phyloP scores from a whole-genome alignment of 2,113 vertebrate species.

The Sylvilagus bachmani region DNA sequence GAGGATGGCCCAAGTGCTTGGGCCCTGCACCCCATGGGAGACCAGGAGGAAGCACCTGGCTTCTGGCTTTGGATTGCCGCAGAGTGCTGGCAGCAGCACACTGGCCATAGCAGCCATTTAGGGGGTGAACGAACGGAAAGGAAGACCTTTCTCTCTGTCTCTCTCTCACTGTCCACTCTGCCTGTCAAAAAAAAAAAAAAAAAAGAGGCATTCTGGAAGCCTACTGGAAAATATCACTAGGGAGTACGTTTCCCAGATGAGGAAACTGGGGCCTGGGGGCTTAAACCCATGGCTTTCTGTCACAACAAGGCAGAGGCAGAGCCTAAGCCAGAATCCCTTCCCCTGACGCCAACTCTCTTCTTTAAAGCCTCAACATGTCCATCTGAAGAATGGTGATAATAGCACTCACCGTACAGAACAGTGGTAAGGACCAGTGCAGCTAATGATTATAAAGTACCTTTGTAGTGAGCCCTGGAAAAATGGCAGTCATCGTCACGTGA shows the following conservation, averaged over 20 bases:
- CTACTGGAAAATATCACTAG: neutral
- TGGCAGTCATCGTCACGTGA: neutral
- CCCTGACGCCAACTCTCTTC: neutral
- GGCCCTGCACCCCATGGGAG: too few relatives aligned
- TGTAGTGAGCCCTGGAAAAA: neutral
- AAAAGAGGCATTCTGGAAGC: neutral
- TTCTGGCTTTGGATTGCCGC: too few relatives aligned
- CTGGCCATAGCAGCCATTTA: too few relatives aligned
- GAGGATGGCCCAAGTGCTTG: too few relatives aligned
- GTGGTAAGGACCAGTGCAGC: neutral
- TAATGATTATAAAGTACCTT: fast-evolving
- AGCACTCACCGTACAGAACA: neutral
- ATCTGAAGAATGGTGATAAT: neutral
- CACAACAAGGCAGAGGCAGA: neutral
- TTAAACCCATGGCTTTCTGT: neutral
- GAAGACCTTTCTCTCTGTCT: too few relatives aligned
- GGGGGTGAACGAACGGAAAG: too few relatives aligned
- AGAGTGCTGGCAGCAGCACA: too few relatives aligned
- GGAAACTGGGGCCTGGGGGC: neutral
- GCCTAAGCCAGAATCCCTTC: neutral
- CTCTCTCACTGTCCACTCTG: too few relatives aligned
- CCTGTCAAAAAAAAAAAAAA: too few relatives aligned
- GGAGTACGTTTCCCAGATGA: conserved; percentile 15
- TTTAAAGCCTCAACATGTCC: neutral
- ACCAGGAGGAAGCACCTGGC: too few relatives aligned